Conservation (phyloP, 2,888 invertebrate genomes). For the Noctua janthina region DNA sequence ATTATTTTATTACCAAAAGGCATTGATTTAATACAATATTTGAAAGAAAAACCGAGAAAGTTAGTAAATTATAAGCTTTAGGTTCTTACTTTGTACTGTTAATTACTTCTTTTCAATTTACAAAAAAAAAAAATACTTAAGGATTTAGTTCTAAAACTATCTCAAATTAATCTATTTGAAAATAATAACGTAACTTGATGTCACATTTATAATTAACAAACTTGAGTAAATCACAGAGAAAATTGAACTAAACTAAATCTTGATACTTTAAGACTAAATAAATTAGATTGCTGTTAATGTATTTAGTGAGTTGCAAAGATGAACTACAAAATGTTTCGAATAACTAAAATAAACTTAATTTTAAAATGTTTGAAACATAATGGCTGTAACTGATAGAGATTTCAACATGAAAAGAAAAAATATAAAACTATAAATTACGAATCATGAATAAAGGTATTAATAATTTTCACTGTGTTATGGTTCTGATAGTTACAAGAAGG, state of each 20-base stretch:
- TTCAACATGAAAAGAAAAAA: not conserved
- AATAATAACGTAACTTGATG: conserved; percentile 28
- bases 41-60: not conserved
- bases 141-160: not conserved
- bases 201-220: conserved; percentile 31
- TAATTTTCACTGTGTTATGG: not conserved
- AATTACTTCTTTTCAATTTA: not conserved
- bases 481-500: not conserved
- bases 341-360: conserved; percentile 18
- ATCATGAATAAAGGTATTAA: not conserved
- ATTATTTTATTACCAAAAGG: not conserved
- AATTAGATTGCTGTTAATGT: conserved; percentile 39
- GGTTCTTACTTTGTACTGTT: not conserved
- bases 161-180: conserved; percentile 19
- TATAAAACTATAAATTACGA: not conserved
- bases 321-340: not conserved
- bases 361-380: not conserved
- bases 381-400: not conserved
- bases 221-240: conserved; percentile 18
- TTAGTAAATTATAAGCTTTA: not conserved
- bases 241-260: conserved; percentile 15
- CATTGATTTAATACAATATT: not conserved
- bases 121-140: not conserved
- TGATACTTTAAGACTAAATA: conserved; percentile 15
- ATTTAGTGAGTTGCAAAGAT: conserved; percentile 7